Percentiles rank a stretch among this genome's conserved stretches.
Conservation (phyloP, 2,113 vertebrate species). For the Ceratotherium simum region DNA sequence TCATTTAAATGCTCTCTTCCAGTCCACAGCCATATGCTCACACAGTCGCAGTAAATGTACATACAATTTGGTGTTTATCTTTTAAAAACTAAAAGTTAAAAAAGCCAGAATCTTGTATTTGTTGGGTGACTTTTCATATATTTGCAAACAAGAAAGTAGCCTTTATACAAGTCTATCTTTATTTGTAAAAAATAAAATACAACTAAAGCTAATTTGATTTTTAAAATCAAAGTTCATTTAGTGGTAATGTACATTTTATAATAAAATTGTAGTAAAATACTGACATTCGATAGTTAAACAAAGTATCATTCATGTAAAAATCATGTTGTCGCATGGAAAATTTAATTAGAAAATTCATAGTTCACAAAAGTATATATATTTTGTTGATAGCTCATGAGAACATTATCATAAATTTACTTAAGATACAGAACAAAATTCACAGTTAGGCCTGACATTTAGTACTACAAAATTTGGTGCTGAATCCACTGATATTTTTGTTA, state of each 20-base stretch:
- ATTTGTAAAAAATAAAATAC: slow-evolving; percentile 91
- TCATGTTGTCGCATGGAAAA: slow-evolving; percentile 89
- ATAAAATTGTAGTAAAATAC: slow-evolving; percentile 93
- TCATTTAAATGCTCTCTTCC: background rate
- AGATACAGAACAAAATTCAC: slow-evolving; percentile 87
- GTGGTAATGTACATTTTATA: slow-evolving; percentile 91
- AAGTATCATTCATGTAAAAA: slow-evolving; percentile 91
- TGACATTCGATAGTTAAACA: slow-evolving; percentile 92
- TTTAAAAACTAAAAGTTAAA: background rate
- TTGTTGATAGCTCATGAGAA: slow-evolving; percentile 86
- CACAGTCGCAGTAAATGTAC: background rate
- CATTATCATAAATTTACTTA: slow-evolving; percentile 84
- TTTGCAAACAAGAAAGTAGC: slow-evolving; percentile 70
- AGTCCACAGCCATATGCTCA: accelerated
- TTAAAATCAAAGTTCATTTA: slow-evolving; percentile 90
- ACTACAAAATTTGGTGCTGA: slow-evolving; percentile 73
- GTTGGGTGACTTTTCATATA: background rate
- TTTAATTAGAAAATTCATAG: slow-evolving; percentile 91
- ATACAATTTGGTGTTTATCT: background rate
- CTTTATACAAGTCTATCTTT: slow-evolving; percentile 87
- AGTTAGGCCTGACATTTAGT: slow-evolving; percentile 87
- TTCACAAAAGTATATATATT: slow-evolving; percentile 87
- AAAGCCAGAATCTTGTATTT: background rate
- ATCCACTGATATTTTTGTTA: slow-evolving; percentile 76
- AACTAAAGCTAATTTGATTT: slow-evolving; percentile 90